A percentile compares a stretch with the other conserved stretches of the same genome.
Conservation (phyloP, 2,113 vertebrate species). For the Anarhynchus alexandrinus region DNA sequence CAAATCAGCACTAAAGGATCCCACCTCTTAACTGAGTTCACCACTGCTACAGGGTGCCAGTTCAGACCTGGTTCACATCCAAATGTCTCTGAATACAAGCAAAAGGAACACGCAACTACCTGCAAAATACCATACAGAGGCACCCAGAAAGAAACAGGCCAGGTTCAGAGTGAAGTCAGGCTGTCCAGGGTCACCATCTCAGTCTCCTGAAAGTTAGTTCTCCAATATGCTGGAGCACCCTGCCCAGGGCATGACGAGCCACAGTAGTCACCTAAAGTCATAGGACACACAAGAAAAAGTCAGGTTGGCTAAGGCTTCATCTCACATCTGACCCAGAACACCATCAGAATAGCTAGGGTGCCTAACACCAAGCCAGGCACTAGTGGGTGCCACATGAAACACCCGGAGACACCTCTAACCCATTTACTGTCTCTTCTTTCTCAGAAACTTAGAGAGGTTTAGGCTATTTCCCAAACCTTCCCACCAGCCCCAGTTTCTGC, state of each 20-base stretch:
- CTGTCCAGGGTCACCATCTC: not conserved
- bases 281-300: not conserved
- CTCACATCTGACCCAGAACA: not conserved
- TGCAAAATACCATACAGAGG: not conserved
- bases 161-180: not conserved
- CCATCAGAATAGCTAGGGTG: rapidly evolving
- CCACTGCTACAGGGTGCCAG: not conserved
- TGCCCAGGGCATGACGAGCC: rapidly evolving
- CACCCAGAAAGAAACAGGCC: not conserved
- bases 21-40: not conserved
- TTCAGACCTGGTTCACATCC: not conserved
- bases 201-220: not conserved
- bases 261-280: rapidly evolving
- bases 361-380: not conserved
- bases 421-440: not conserved
- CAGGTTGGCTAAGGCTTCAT: not conserved
- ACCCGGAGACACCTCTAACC: not conserved
- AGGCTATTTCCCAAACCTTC: not conserved
- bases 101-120: not conserved
- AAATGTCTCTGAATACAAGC: not conserved
- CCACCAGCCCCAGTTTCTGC: not conserved
- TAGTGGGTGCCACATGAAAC: rapidly evolving
- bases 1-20: not conserved
- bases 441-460: not conserved
- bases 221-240: not conserved